These are phyloP conservation scores for Adelognathus sp. DNA, from an alignment of 2,888 invertebrate species.

Conservation along the genomic window DNA sequence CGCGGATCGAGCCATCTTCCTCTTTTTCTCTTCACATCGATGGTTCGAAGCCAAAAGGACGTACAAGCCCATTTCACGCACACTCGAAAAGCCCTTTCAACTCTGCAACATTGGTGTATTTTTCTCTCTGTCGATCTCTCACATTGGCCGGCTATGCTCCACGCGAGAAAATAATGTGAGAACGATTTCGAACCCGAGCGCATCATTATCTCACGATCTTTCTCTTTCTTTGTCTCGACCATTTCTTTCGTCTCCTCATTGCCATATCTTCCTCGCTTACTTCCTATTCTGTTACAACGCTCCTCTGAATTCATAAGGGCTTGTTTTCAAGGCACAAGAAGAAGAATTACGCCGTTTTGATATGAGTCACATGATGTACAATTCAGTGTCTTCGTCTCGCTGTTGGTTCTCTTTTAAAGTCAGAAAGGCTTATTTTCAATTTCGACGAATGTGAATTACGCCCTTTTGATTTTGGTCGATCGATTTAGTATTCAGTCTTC, in stretches of 20 bases:
- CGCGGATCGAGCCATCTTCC: constrained; percentile 39
- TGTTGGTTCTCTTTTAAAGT: constrained; percentile 1
- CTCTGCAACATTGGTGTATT: too few relatives aligned
- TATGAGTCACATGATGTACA: too few relatives aligned
- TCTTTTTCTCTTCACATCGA: constrained; percentile 6
- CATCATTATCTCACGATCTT: constrained; percentile 75
- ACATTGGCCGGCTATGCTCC: constrained; percentile 55
- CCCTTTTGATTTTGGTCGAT: too few relatives aligned
- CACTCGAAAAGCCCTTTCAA: too few relatives aligned
- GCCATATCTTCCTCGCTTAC: constrained; percentile 48
- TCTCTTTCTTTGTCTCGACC: constrained; percentile 52
- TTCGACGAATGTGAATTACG: too few relatives aligned
- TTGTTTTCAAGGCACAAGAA: too few relatives aligned
- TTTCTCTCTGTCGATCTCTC: constrained; percentile 18
- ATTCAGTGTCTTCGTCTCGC: constrained; percentile 16
- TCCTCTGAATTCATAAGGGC: too few relatives aligned
- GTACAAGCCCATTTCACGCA: too few relatives aligned
- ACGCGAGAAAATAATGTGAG: constrained; percentile 80
- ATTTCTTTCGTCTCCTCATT: constrained; percentile 31
- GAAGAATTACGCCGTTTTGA: too few relatives aligned
- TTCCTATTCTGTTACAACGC: too few relatives aligned
- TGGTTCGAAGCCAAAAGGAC: not conserved
- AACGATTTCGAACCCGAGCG: constrained; percentile 77
- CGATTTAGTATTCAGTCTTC: too few relatives aligned
- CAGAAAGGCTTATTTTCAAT: too few relatives aligned